A percentile compares a stretch with the other conserved stretches of the same genome.
Evolutionary conservation across 2,888 invertebrate species (phyloP).

Genomic region (Drosophila villosipedis): DNA sequence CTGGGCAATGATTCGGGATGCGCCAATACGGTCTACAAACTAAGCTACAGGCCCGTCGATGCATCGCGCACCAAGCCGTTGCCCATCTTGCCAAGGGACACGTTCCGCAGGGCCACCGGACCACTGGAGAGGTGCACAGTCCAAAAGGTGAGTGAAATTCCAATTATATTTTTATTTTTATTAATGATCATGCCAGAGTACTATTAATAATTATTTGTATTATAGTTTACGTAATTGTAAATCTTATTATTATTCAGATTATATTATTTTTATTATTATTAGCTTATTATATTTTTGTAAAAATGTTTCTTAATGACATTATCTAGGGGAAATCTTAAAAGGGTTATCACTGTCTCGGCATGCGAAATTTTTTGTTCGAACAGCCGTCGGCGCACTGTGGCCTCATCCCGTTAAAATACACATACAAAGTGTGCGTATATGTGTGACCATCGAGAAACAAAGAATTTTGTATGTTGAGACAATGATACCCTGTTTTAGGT

Average conservation of each 20-base stretch:
- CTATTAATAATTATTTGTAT: background rate
- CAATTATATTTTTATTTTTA: background rate
- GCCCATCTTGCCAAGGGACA: slow-evolving; percentile 75
- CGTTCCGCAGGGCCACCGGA: slow-evolving; percentile 73
- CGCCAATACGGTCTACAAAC: slow-evolving; percentile 81
- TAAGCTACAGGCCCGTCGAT: slow-evolving; percentile 82
- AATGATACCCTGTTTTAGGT: no score
- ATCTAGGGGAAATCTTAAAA: no score
- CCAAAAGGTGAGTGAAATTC: slow-evolving; percentile 75
- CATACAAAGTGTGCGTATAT: no score
- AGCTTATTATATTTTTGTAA: no score
- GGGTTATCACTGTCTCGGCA: no score
- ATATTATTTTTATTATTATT: background rate
- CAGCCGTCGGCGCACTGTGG: no score
- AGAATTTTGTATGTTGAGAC: no score
- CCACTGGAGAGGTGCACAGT: slow-evolving; percentile 82
- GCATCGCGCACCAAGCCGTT: slow-evolving; percentile 72
- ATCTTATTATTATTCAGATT: background rate
- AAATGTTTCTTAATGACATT: no score
- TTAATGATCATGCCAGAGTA: background rate
- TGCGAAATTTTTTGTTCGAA: no score
- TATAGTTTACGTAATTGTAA: background rate
- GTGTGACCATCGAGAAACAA: no score
- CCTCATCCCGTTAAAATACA: no score
- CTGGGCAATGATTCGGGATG: slow-evolving; percentile 78